Evolutionary conservation across 2,797 vertebrate species (phyloP), one percentile per base, ranked within the genome.

Genomic region (Catharus ustulatus): DNA sequence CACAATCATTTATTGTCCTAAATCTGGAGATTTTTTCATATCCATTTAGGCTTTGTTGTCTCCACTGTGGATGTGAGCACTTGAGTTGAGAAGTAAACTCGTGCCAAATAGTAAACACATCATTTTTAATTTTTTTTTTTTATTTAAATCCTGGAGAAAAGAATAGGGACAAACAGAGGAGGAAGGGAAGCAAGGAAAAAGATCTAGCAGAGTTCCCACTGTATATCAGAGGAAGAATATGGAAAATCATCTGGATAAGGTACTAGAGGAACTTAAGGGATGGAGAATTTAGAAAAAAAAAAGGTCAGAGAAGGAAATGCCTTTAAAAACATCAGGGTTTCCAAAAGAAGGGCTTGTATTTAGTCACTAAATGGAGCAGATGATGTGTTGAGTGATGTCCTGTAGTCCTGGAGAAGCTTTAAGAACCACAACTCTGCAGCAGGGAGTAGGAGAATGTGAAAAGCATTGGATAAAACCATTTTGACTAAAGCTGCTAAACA

Each of bases 121-220:
- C 1, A 0, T 51, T 26, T 26, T 7, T 18, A 46, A 13, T 49
- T 15, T 26, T 24, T 48, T 48, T 49, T 49, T 8, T 15, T 36
- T 29, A 48, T 66, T 58, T 26, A 57, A 30, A 18, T 43, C 20
- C 29, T 71, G 26, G 6, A 54, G 7, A 13, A 49, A 61, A n/a
- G 2, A 55, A 69, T 18, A 51, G 18, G 10, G 2, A 69, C 15
- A 79, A 90, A 79, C 4, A 66, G 29, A 90, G 43, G 52, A 73
- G 13, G 29, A 79, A 81, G 17, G 13, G 43, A 90, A 58, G 5
- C 7, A 59, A 94, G 42, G 18, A 67, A 63, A 76, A 78, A 38
- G 1, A 27, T 22, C 8, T 40, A 45, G 14, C 14, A 73, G 20
- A 62, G 21, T 36, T 75, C 1, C 5, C 11, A 6, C 13, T 68